Conservation (phyloP, 2,113 vertebrate species). For the Entelurus aequoreus region DNA sequence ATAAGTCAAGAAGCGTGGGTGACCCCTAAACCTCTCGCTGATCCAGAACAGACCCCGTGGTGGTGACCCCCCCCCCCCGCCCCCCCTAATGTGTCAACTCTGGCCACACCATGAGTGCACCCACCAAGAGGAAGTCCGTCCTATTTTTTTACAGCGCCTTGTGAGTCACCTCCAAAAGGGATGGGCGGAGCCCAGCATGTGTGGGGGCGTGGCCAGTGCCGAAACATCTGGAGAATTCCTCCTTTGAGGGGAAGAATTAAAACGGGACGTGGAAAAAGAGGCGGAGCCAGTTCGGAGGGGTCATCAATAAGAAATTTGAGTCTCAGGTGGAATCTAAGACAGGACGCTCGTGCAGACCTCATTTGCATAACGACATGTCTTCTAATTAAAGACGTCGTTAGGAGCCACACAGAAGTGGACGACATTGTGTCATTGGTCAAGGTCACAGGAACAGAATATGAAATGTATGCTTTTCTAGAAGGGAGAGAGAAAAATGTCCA, state of each 20-base stretch:
- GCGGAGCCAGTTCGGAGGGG: slow-evolving; percentile 8
- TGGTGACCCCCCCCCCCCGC: slow-evolving; percentile 33
- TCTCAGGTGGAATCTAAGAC: slow-evolving; percentile 55
- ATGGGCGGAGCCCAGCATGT: slow-evolving; percentile 56
- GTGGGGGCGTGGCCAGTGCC: slow-evolving; percentile 66
- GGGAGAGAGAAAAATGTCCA: too few relatives aligned
- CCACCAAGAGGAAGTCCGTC: slow-evolving; percentile 35
- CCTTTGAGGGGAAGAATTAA: slow-evolving; percentile 22
- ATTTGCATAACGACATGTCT: slow-evolving; percentile 23
- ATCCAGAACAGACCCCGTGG: slow-evolving; percentile 51
- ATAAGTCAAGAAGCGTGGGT: slow-evolving; percentile 46
- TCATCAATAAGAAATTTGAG: slow-evolving; percentile 58
- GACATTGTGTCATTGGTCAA: slow-evolving; percentile 50
- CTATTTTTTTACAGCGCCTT: slow-evolving; percentile 53
- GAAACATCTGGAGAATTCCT: slow-evolving; percentile 69
- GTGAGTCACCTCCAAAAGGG: slow-evolving; percentile 63
- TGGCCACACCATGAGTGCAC: slow-evolving; percentile 33
- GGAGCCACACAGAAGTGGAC: slow-evolving; percentile 36
- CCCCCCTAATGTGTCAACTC: slow-evolving; percentile 28
- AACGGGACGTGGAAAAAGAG: neutral
- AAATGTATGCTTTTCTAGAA: neutral
- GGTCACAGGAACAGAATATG: slow-evolving; percentile 18
- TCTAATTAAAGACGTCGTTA: slow-evolving; percentile 64
- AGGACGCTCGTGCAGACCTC: slow-evolving; percentile 36
- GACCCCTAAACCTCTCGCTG: slow-evolving; percentile 29